phyloP scores from a whole-genome alignment of 2,113 vertebrate species.

The Plecturocebus donacophilus region DNA sequence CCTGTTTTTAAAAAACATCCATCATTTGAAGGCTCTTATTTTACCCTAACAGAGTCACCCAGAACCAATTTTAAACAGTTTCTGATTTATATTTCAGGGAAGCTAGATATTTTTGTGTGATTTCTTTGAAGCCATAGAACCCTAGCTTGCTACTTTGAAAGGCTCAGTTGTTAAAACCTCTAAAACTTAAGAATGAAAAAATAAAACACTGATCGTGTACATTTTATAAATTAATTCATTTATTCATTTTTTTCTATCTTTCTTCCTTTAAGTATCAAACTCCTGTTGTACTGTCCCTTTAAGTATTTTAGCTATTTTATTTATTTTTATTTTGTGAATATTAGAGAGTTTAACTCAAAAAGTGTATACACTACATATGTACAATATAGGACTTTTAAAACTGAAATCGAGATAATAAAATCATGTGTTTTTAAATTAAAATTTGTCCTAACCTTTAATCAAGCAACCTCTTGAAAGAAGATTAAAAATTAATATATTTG shows the following conservation, averaged over 20 bases:
- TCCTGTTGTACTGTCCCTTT: background rate
- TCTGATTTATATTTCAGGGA: background rate
- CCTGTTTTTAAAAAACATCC: background rate
- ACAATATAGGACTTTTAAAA: background rate
- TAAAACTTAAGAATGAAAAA: conserved; percentile 5
- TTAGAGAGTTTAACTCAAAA: background rate
- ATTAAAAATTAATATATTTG: background rate
- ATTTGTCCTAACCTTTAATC: background rate
- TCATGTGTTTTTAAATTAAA: background rate
- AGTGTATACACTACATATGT: background rate
- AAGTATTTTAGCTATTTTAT: conserved; percentile 2
- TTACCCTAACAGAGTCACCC: background rate
- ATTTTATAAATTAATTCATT: background rate
- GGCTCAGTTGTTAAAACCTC: background rate
- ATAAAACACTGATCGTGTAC: background rate
- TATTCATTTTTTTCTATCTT: background rate
- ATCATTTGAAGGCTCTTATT: background rate
- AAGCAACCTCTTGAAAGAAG: background rate
- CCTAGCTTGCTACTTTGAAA: conserved; percentile 18
- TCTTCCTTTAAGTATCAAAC: background rate
- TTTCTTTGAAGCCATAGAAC: background rate
- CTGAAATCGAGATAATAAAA: conserved; percentile 5
- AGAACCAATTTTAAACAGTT: background rate
- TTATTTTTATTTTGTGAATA: background rate
- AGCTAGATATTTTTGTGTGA: background rate